Evolutionary conservation across 2,888 invertebrate genomes (phyloP).

Genomic region (Oxystoma pomonae): DNA sequence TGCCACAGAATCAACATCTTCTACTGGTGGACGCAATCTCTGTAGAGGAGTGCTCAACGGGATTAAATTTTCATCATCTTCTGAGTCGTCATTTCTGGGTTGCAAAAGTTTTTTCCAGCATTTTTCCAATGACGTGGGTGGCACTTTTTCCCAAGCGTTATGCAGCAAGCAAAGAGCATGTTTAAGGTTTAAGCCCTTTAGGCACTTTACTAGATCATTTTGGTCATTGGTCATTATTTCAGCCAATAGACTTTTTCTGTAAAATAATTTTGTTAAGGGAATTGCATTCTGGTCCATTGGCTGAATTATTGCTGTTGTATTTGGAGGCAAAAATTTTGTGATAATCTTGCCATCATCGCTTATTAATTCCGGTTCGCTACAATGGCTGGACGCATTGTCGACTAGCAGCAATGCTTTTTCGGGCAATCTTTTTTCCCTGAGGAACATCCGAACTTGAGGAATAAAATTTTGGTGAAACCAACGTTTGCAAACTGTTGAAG

Average conservation of each 20-base stretch:
- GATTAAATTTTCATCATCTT: neutral
- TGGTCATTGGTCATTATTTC: slow-evolving; percentile 7
- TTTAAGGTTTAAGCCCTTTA: neutral
- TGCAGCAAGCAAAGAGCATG: neutral
- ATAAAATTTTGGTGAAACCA: slow-evolving; percentile 16
- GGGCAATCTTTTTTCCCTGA: slow-evolving; percentile 8
- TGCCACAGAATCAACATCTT: neutral
- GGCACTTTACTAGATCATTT: neutral
- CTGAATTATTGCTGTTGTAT: slow-evolving; percentile 12
- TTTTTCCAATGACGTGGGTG: neutral
- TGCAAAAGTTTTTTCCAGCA: neutral
- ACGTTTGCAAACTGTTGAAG: slow-evolving; percentile 8
- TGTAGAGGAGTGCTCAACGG: neutral
- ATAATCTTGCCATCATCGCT: slow-evolving; percentile 15
- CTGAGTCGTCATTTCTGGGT: neutral
- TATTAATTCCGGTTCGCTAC: slow-evolving; percentile 13
- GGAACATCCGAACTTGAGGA: slow-evolving; percentile 12
- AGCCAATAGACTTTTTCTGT: slow-evolving; percentile 15
- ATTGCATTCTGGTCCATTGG: slow-evolving; percentile 17
- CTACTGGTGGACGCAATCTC: neutral
- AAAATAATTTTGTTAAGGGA: slow-evolving; percentile 11
- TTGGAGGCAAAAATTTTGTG: slow-evolving; percentile 11
- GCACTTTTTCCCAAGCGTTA: neutral
- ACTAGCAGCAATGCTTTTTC: slow-evolving; percentile 12
- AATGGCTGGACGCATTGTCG: slow-evolving; percentile 16